Evolutionary conservation across 2,113 vertebrate genomes (phyloP).

Genomic region (Naja naja): DNA sequence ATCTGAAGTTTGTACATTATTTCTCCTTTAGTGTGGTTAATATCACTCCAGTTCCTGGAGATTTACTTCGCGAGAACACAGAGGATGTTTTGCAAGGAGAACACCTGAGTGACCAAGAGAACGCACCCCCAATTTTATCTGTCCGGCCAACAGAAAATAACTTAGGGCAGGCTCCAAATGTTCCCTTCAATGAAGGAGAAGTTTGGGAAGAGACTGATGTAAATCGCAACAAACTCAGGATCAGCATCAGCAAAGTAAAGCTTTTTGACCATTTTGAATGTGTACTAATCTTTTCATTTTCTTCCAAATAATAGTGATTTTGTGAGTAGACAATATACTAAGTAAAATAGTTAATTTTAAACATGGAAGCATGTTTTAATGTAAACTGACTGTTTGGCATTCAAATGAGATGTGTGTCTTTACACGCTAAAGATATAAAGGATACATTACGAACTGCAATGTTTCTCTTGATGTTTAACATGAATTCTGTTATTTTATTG

Average conservation of each 20-base stretch:
- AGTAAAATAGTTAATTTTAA: not conserved
- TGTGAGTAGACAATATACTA: not conserved
- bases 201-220: conserved; percentile 96
- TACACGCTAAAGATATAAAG: not conserved
- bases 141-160: conserved; percentile 69
- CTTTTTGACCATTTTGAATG: not conserved
- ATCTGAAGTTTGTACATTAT: conserved; percentile 9
- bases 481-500: not conserved
- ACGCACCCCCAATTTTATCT: conserved; percentile 84
- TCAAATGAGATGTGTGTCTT: not conserved
- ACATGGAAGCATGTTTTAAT: not conserved
- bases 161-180: conserved; percentile 68
- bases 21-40: conserved; percentile 80
- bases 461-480: not conserved
- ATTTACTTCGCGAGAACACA: conserved; percentile 92
- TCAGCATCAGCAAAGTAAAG: conserved; percentile 95
- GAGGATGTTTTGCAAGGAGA: conserved; percentile 95
- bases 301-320: not conserved
- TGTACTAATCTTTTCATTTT: not conserved
- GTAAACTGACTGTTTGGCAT: not conserved
- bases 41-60: conserved; percentile 86
- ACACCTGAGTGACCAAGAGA: conserved; percentile 97
- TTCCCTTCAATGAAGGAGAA: conserved; percentile 78
- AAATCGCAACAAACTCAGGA: conserved; percentile 98
- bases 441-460: too few relatives aligned